These are phyloP conservation scores for Drosophila lacicola DNA, from an alignment of 2,888 invertebrate genomes.

Conservation along the genomic window DNA sequence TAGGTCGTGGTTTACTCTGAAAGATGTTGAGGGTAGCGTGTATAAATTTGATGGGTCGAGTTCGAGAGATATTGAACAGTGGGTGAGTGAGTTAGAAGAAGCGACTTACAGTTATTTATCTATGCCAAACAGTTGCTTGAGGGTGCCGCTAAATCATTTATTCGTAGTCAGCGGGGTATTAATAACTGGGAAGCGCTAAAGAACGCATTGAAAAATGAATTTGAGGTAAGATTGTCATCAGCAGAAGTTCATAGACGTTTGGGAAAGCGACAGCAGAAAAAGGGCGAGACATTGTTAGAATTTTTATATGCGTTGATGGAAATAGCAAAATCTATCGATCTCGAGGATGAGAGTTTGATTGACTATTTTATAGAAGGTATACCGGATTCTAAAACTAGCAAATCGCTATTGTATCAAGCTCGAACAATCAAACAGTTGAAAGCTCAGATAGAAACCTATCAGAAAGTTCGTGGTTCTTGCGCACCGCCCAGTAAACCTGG, in stretches of 20 bases:
- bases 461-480: not conserved
- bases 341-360: too few species aligned
- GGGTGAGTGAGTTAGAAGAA: conserved; percentile 23
- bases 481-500: not conserved
- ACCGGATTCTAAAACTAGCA: not conserved
- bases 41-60: conserved; percentile 24
- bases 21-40: conserved; percentile 26
- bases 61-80: conserved; percentile 20
- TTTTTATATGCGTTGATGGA: conserved; percentile 23
- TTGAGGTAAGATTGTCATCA: conserved; percentile 12
- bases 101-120: conserved; percentile 19
- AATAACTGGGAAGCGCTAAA: conserved; percentile 14
- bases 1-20: conserved; percentile 27
- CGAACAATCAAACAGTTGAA: conserved; percentile 9
- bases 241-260: conserved; percentile 12
- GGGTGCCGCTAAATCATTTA: conserved; percentile 13
- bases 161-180: conserved; percentile 7
- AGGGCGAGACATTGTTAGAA: conserved; percentile 18
- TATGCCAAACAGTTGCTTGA: conserved; percentile 24
- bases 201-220: not conserved
- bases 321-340: conserved; percentile 5
- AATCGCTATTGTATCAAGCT: conserved; percentile 12
- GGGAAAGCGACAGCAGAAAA: conserved; percentile 1
- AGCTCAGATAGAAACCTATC: conserved; percentile 3
- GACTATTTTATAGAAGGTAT: too few species aligned